Base-by-base conservation (phyloP, 1,140 invertebrate species). In the Diabrotica undecimpunctata region DNA sequence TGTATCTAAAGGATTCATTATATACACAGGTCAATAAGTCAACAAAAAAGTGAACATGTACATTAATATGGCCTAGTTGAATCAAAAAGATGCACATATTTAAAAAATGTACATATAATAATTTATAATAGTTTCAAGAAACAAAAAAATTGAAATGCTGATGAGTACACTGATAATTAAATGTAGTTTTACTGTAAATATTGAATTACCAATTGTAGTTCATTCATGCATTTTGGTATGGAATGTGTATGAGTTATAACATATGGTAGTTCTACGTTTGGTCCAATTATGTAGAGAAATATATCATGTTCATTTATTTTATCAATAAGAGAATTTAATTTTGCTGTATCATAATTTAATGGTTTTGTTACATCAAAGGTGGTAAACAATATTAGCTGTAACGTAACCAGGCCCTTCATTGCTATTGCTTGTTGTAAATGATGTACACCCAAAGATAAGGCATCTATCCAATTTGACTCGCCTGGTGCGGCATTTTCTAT, bases 211-310 rank as follows among this genome's bases (percentile, higher is more conserved):
- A 62, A 54, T 60, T 13, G 8, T 5, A 70, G 37, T 52, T 51
- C 51, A 14, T 66, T 61, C 69, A 70, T 72, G 64, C 68, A 70
- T 11, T 65, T 51, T 37, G 50, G 37, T 3, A 72, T 54, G 38
- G 61, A 60, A 5, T 61, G 5, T 13, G 52, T 12, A 64, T 38
- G 37, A 39, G 55, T 64, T 12, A 72, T 66, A 9, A 62, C 66
- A 37, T 53, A 66, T 7, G 66, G 63, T 38, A 61, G 54, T 11
- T 66, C 11, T 5, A 70, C 57, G 56, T 66, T 38, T 7, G 69
- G 71, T 12, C 71, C 71, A 35, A 72, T 61, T 54, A 72, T 64
- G 56, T 70, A 72, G 5, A 72, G 37, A 60, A 66, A 72, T 14
- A 70, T 70, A 9, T 66, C 38, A 59, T 64, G 37, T n/a, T 61